Conservation (phyloP, 2,113 vertebrate genomes). For the Tragelaphus imberbis region DNA sequence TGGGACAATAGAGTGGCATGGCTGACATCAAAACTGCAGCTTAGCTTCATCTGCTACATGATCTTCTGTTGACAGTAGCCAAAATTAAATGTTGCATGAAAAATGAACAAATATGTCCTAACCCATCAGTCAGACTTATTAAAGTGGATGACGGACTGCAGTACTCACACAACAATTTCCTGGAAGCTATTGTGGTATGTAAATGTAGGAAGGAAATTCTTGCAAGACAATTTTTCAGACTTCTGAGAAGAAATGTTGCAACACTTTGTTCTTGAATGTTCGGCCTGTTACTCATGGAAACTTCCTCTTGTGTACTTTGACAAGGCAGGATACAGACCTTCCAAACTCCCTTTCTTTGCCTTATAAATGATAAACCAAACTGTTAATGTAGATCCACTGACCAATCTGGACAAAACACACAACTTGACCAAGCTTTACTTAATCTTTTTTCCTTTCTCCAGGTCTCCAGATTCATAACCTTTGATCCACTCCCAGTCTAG, state of each 20-base stretch:
- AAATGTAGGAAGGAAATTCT: neutral
- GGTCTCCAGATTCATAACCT: neutral
- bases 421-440: neutral
- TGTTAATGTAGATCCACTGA: neutral
- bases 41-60: neutral
- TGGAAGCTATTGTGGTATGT: neutral
- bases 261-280: neutral
- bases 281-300: neutral
- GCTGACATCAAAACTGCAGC: neutral
- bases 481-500: neutral
- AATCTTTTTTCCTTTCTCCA: neutral
- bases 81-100: neutral
- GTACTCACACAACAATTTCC: neutral
- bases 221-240: neutral
- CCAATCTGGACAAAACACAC: neutral
- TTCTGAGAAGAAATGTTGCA: neutral
- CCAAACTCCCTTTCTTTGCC: neutral
- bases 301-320: neutral
- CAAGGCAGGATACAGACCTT: neutral
- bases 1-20: neutral
- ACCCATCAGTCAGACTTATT: neutral
- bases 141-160: neutral
- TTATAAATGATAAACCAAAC: neutral
- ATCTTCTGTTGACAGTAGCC: neutral
- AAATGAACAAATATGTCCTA: neutral